Evolutionary conservation across 2,113 vertebrate genomes (phyloP).

Genomic region (Chaetops frenatus): DNA sequence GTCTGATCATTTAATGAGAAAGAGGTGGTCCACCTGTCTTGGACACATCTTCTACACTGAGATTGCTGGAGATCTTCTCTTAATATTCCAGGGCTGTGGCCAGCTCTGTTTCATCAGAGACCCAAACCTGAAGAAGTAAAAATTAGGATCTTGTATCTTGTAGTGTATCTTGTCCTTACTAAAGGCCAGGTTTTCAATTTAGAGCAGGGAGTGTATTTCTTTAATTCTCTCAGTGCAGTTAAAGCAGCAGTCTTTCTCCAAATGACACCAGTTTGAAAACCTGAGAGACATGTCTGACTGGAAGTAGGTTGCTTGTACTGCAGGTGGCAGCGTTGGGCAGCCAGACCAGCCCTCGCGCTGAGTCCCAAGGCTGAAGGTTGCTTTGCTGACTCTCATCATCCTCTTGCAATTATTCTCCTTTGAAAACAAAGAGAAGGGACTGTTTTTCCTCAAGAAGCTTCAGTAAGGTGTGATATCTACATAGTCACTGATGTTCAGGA

Average conservation of each 20-base stretch:
- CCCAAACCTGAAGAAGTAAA: fast-evolving
- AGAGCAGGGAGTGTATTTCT: not conserved
- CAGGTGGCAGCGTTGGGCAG: not conserved
- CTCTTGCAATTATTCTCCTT: not conserved
- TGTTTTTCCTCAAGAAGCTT: not conserved
- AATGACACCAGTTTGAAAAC: not conserved
- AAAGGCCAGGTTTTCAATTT: not conserved
- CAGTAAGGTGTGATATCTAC: not conserved
- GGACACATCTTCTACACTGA: not conserved
- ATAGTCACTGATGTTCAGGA: not conserved
- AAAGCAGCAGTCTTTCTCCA: not conserved
- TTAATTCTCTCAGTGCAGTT: not conserved
- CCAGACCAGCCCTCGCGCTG: fast-evolving
- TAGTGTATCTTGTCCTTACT: not conserved
- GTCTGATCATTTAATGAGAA: not conserved
- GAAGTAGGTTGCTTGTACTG: not conserved
- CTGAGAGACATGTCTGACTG: not conserved
- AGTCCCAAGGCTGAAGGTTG: not conserved
- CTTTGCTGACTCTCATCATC: not conserved
- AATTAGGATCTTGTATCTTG: not conserved
- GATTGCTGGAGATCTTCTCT: not conserved
- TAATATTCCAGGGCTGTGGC: not conserved
- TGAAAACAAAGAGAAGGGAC: not conserved
- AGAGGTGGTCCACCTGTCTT: not conserved
- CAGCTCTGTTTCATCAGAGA: not conserved